Conservation (phyloP, 2,888 invertebrate genomes). For the Pachycephus smyrnensis region DNA sequence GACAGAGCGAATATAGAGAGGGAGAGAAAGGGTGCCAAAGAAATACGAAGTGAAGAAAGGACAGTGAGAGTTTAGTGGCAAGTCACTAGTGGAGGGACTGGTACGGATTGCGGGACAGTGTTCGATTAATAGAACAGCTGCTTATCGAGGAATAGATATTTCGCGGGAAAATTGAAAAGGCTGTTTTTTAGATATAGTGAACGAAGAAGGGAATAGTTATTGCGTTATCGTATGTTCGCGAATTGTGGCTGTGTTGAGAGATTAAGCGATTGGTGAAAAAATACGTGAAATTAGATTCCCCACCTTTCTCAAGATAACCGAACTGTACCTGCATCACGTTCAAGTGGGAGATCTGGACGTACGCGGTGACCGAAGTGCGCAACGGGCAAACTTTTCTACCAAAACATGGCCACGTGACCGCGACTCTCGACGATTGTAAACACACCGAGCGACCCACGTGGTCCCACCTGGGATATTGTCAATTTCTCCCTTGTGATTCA, state of each 20-base stretch:
- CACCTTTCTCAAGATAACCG: neutral
- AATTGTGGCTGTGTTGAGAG: neutral
- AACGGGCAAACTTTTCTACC: slow-evolving; percentile 42
- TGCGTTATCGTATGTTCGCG: neutral
- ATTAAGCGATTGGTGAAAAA: neutral
- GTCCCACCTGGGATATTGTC: slow-evolving; percentile 39
- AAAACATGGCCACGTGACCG: slow-evolving; percentile 62
- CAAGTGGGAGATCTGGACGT: neutral
- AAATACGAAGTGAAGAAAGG: slow-evolving; percentile 6
- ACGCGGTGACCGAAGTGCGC: slow-evolving; percentile 2
- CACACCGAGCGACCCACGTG: slow-evolving; percentile 58
- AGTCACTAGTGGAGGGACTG: neutral
- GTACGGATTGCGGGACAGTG: neutral
- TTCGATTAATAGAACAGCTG: neutral
- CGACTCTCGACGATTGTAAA: slow-evolving; percentile 46
- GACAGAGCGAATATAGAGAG: slow-evolving; percentile 10
- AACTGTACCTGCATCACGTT: neutral
- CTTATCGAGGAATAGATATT: slow-evolving; percentile 5
- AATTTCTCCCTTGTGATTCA: slow-evolving; percentile 7
- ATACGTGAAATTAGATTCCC: neutral
- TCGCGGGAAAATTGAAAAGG: slow-evolving; percentile 9
- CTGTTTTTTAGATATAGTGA: neutral
- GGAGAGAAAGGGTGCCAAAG: neutral
- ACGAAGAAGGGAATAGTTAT: neutral
- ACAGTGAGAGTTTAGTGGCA: neutral